Conservation (phyloP, 2,797 vertebrate genomes). For the Martes flavigula region DNA sequence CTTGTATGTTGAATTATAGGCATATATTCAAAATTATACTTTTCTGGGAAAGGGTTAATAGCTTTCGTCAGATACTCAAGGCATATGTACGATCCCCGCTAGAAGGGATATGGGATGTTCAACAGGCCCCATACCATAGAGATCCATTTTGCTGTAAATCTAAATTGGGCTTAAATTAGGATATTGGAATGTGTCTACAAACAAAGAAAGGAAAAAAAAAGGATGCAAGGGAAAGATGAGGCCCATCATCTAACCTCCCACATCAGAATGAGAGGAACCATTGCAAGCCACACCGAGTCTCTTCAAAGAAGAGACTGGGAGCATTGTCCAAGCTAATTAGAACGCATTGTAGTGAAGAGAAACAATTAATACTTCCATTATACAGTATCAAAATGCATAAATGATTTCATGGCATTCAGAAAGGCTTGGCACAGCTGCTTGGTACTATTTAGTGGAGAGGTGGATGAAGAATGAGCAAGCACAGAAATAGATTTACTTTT, state of each 20-base stretch:
- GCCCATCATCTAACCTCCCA: neutral
- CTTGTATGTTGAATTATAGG: neutral
- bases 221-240: neutral
- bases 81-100: neutral
- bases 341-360: neutral
- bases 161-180: neutral
- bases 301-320: neutral
- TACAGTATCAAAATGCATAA: slow-evolving; percentile 35
- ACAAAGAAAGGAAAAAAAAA: slow-evolving; percentile 31
- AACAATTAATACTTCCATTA: slow-evolving; percentile 53
- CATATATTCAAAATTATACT: neutral
- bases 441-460: slow-evolving; percentile 43
- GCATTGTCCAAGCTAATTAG: slow-evolving; percentile 41
- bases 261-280: slow-evolving; percentile 52
- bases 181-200: neutral
- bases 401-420: slow-evolving; percentile 37
- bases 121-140: neutral
- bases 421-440: slow-evolving; percentile 14
- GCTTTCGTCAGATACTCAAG: neutral
- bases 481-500: slow-evolving; percentile 59
- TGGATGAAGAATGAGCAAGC: slow-evolving; percentile 52
- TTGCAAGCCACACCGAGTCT: neutral
- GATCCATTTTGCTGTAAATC: neutral
- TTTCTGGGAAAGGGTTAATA: neutral
- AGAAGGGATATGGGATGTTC: neutral